Evolutionary conservation across 2,113 vertebrate species (phyloP), one percentile per base, ranked within the genome.

Genomic region (Periophthalmodon schlosseri): DNA sequence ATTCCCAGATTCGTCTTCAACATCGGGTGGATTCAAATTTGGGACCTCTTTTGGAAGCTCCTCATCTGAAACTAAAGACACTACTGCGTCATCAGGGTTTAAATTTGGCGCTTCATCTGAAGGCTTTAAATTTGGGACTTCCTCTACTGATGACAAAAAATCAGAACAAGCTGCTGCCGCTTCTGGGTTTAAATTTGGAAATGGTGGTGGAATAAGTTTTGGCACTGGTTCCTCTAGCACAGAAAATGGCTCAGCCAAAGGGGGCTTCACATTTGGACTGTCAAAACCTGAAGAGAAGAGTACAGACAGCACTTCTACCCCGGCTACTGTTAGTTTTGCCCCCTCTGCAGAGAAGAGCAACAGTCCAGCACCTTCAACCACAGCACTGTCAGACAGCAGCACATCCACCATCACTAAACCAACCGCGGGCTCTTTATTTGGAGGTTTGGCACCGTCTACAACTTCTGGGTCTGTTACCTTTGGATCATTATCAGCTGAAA

Each of bases 121-220:
- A 77, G 87, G 89, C 74, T 91, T 91, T 84, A 92, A 88, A 82
- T 91, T 93, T 64, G 92, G 91, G 5, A 8, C 80, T 72, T 88
- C 88, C 50, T 89, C 93, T 74, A 88, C 89, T 71, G 95, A 95
- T 72, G 89, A 90, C 76, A 96, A 95, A 86, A 96, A 94, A 78
- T 91, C 94, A 49, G 91, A 82, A 49, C 90, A 87, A 39, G 75
- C 94, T 72, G 91, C 70, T 52, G 85, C 88, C 18, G 86, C 58
- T 77, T 74, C 86, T 46, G 91, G 82, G 70, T 97, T 97, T 89
- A 96, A 93, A 60, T 96, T 97, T 78, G 94, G 94, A 57, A 57
- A 18, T 4, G 33, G 75, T 13, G 49, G 80, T 49, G 90, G 80
- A 76, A 16, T 94, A 87, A 85, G 84, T 50, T 96, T 96, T 76